Base-by-base conservation (phyloP, 2,113 vertebrate genomes). In the Pionites leucogaster region DNA sequence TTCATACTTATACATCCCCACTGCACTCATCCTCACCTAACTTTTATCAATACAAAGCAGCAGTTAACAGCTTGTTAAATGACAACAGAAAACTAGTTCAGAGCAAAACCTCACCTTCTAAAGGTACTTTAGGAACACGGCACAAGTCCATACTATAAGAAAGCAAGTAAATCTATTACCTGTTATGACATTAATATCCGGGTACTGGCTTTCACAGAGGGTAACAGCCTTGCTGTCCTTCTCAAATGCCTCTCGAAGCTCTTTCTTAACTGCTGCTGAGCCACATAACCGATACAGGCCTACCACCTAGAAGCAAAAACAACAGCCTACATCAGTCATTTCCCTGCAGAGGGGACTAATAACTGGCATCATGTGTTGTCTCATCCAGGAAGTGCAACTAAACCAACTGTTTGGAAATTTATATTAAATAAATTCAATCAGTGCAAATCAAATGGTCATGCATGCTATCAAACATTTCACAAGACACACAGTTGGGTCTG, bases 111-210 rank as follows among this genome's bases (percentile, higher is more conserved):
- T 57, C 42, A 53, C 17, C 37, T 67, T 65, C 37, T 47, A 39
- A 52, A 81, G 60, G 27, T 4, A 42, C 2, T 1, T 10, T 27
- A 80, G 2, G 7, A 53, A 63, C 8, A 11, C 0, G 1, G 27
- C 39, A 37, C 15, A 33, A n/a, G 22, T 24, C 47, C 13, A 2
- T 5, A 27, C 11, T 7, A 41, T 13, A 71, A 70, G 53, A 72
- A 72, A 92, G 63, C 60, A 95, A 85, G 65, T 29, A 74, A 55
- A 33, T 11, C n/a, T 24, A 27, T 98, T 99, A 99, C 99, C 99
- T 99, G 99, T 99, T 94, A 99, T 99, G 97, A 99, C 99, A 84
- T 99, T 99, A 90, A 99, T 98, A 94, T 99, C 99, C 1, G 99
- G 99, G 93, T 99, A 99, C 53, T 98, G 98, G 97, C 97, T 99